These are phyloP conservation scores for Azemiops feae DNA, from an alignment of 2,113 vertebrate genomes.

Conservation along the genomic window DNA sequence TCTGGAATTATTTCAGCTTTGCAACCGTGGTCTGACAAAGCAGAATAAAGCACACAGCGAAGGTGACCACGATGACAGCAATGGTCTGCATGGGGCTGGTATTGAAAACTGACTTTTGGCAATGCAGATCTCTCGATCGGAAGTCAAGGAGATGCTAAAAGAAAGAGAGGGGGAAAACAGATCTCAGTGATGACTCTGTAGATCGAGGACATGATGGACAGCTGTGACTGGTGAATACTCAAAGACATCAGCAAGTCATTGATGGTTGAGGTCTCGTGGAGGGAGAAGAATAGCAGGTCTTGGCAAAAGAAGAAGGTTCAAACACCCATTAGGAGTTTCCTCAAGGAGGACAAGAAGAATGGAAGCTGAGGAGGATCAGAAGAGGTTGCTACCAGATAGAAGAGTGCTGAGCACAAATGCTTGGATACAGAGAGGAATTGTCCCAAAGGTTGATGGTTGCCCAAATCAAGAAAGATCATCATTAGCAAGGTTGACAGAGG, in stretches of 20 bases:
- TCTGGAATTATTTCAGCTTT: conserved; percentile 25
- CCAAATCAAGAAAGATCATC: conserved; percentile 53
- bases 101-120: conserved; percentile 55
- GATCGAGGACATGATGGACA: conserved; percentile 50
- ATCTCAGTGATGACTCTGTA: conserved; percentile 59
- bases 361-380: conserved; percentile 74
- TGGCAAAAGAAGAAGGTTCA: conserved; percentile 62
- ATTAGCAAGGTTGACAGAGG: conserved; percentile 61
- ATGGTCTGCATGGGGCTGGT: conserved; percentile 67
- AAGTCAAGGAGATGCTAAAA: conserved; percentile 55
- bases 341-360: conserved; percentile 57
- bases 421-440: conserved; percentile 66
- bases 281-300: conserved; percentile 50
- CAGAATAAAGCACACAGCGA: conserved; percentile 68
- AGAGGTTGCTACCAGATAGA: conserved; percentile 69
- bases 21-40: conserved; percentile 56
- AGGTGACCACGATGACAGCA: conserved; percentile 62
- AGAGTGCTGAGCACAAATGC: conserved; percentile 64
- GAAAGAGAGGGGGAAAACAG: conserved; percentile 55
- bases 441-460: conserved; percentile 65
- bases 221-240: conserved; percentile 61
- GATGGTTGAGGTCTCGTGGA: conserved; percentile 57
- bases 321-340: conserved; percentile 60
- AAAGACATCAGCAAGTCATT: conserved; percentile 58
- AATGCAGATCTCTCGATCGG: conserved; percentile 60